Evolutionary conservation across 1,140 invertebrate species (phyloP), one percentile per base, ranked within the genome.

Genomic region (Rhyacophila brunnea): DNA sequence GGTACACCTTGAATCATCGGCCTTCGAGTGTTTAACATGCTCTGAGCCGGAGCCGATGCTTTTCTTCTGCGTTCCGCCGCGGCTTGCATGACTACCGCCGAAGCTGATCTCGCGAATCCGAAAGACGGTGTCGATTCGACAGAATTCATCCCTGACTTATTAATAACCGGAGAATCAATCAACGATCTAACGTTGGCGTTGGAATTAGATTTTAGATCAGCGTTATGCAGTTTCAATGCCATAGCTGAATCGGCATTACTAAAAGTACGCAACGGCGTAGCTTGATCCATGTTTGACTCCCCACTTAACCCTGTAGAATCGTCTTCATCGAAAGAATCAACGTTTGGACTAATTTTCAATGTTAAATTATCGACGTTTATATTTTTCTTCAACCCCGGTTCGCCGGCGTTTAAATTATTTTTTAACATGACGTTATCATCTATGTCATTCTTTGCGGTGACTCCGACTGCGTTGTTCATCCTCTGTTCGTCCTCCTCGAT

Each of bases 91-190:
- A 78, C 76, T 0, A 71, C 79, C 1, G 80, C 80, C 6, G 81
- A 83, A 2, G 75, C 80, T 28, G 80, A 82, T 17, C 80, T 62
- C 0, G 71, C 73, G 62, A 83, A 82, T 40, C 69, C 59, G 19
- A 17, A 28, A 11, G 44, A 49, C 9, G 61, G 61, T 5, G 61
- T 59, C 0, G 61, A 63, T 28, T 63, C 61, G n/a, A 19, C 61
- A 2, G 61, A 63, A 28, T 28, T 28, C 3, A 28, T 28, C 3
- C 6, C 45, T 4, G 15, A 40, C n/a, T 40, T 40, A n/a, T 6
- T 11, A 15, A 5, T 59, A 15, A 59, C 47, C 11, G 57, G n/a
- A 23, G 51, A 40, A 15, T 28, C 23, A 9, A 28, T 28, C 9
- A 28, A 28, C 9, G 23, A 28, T 28, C 9, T 28, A 9, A 15